Base-by-base conservation (phyloP, 2,797 vertebrate genomes). In the Typhlichthys subterraneus region DNA sequence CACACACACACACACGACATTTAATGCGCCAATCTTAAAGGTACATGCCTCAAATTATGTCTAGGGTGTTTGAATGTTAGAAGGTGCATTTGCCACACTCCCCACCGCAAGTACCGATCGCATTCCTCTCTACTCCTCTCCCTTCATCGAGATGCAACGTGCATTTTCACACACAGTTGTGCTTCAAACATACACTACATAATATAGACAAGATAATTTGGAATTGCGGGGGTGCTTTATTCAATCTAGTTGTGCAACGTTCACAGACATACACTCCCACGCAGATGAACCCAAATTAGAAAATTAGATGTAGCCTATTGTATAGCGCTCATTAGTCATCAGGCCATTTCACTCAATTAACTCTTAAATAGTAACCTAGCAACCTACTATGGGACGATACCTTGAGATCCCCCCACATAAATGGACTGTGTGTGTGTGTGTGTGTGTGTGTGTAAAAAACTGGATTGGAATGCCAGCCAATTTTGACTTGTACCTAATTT, bases 1-100 rank as follows among this genome's bases (percentile, higher is more conserved):
- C 19, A 48, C 10, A 67, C 51, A 68, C 63, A 71, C 51, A 65
- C 67, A 61, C 19, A 58, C 61, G 5, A 61, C 42, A 55, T 70
- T 57, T 68, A 23, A 59, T 38, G 8, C 5, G 1, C 5, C 8
- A 8, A 38, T 38, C 33, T 38, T 38, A 38, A 38, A 38, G 33
- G 33, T 5, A 38, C 33, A 38, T 1, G 5, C 6, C 6, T 38
- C 33, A 38, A 38, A 1, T 38, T 38, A 7, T 8, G 33, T 38
- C 33, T 38, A 38, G 33, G 33, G 33, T 38, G 33, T 38, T 38
- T 38, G 33, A 38, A 38, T 6, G 33, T 38, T 8, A 38, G 8
- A 38, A 38, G 1, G 33, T 38, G 33, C 33, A 8, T 6, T 38
- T 38, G 33, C 23, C 23, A 8, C 33, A 6, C 33, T 38, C 33